Conservation (phyloP, 2,797 vertebrate species). For the Intellagama lesueurii region DNA sequence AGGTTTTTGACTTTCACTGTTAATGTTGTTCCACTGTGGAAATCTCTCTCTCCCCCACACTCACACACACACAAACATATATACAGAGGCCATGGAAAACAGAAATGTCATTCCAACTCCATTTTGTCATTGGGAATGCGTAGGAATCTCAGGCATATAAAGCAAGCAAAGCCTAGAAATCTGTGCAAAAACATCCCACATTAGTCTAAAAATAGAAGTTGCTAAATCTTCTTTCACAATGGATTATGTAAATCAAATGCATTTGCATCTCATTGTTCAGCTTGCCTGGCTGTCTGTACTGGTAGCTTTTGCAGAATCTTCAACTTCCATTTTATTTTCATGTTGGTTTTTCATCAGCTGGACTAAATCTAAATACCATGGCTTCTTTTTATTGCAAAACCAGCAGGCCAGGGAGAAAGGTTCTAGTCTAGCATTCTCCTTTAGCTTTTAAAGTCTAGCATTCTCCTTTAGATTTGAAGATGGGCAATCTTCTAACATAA, state of each 20-base stretch:
- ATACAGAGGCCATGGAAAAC: background rate
- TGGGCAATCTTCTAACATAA: no score
- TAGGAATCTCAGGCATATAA: background rate
- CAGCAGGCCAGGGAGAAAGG: background rate
- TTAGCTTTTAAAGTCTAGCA: background rate
- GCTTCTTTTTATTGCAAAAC: background rate
- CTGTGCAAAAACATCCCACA: background rate
- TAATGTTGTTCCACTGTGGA: background rate
- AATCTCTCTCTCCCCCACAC: background rate
- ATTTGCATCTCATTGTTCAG: conserved; percentile 32
- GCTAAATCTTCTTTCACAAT: conserved; percentile 36
- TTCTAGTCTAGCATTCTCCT: background rate
- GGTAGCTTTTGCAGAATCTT: conserved; percentile 11
- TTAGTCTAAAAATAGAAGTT: conserved; percentile 31
- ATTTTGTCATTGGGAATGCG: background rate
- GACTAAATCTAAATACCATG: background rate
- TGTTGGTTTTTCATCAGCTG: background rate
- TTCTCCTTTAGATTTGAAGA: no score
- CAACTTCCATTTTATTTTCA: conserved; percentile 1
- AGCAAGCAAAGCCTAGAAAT: conserved; percentile 9
- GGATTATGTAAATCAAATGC: conserved; percentile 35
- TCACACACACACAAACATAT: no score
- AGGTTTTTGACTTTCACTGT: background rate
- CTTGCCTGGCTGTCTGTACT: conserved; percentile 3
- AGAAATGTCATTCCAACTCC: background rate